phyloP scores from a whole-genome alignment of 2,888 invertebrate genomes.

The Tetanocera ferruginea region DNA sequence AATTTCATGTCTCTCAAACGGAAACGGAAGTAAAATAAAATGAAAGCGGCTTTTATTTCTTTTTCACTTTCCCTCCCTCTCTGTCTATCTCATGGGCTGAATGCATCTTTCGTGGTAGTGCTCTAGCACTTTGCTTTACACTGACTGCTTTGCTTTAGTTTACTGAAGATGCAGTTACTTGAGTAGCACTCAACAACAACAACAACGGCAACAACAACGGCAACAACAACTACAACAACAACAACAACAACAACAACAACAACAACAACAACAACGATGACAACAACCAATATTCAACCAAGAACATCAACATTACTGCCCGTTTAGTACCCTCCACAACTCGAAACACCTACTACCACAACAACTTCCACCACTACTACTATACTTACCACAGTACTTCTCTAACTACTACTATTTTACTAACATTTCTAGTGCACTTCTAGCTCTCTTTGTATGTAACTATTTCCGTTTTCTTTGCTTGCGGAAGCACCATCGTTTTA shows the following conservation, averaged over 20 bases:
- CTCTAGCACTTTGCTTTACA: background rate
- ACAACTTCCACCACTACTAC: background rate
- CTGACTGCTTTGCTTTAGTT: background rate
- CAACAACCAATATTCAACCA: background rate
- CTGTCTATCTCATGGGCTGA: background rate
- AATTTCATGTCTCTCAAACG: conserved; percentile 10
- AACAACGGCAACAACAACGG: background rate
- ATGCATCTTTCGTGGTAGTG: background rate
- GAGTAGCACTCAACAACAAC: background rate
- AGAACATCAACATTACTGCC: background rate
- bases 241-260: conserved; percentile 3
- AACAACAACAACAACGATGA: background rate
- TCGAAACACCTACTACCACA: background rate
- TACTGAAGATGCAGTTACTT: background rate
- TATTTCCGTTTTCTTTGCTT: conserved; percentile 4
- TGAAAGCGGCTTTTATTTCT: background rate
- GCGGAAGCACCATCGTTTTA: background rate
- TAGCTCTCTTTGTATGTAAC: background rate
- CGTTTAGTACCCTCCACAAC: conserved; percentile 2
- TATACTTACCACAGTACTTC: background rate
- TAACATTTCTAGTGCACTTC: background rate
- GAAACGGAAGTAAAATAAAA: conserved; percentile 11
- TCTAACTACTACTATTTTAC: background rate
- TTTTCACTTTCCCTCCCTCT: background rate
- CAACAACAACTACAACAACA: background rate